Evolutionary conservation across 2,888 invertebrate genomes (phyloP).

Genomic region (Caradrina clavipalpis): DNA sequence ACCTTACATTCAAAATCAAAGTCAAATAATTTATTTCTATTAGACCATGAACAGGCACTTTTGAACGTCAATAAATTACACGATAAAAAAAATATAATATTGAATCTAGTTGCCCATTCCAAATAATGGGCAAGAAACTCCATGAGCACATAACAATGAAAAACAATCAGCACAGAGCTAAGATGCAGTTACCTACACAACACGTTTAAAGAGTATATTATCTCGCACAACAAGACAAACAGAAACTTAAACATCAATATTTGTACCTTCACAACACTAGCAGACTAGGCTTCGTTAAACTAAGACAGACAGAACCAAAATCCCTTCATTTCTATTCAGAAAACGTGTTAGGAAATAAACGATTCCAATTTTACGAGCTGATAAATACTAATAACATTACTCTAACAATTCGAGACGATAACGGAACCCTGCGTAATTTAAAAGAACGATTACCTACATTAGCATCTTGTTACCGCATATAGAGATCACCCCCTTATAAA

Average conservation of each 20-base stretch:
- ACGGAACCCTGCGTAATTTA: constrained; percentile 73
- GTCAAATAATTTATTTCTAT: too few relatives aligned
- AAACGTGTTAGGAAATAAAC: constrained; percentile 52
- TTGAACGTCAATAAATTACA: too few relatives aligned
- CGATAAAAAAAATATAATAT: too few relatives aligned
- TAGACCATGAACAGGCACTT: too few relatives aligned
- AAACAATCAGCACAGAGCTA: constrained; percentile 3
- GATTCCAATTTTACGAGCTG: constrained; percentile 65
- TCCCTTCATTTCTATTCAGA: constrained; percentile 25
- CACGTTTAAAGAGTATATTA: constrained; percentile 16
- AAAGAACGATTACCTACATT: constrained; percentile 80
- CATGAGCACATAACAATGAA: neutral
- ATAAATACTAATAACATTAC: constrained; percentile 73
- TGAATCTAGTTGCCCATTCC: too few relatives aligned
- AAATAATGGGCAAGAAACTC: too few relatives aligned
- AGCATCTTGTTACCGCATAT: constrained; percentile 79
- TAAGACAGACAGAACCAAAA: constrained; percentile 1
- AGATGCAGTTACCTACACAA: constrained; percentile 11
- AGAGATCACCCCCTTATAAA: constrained; percentile 76
- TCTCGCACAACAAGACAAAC: constrained; percentile 25
- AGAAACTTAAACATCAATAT: constrained; percentile 27
- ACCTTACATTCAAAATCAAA: too few relatives aligned
- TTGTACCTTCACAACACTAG: constrained; percentile 4
- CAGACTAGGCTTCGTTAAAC: constrained; percentile 3
- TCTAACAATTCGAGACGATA: constrained; percentile 68